A percentile compares a stretch with the other conserved stretches of the same genome.
phyloP scores from a whole-genome alignment of 2,797 vertebrate genomes.

The Chloroceryle inda region DNA sequence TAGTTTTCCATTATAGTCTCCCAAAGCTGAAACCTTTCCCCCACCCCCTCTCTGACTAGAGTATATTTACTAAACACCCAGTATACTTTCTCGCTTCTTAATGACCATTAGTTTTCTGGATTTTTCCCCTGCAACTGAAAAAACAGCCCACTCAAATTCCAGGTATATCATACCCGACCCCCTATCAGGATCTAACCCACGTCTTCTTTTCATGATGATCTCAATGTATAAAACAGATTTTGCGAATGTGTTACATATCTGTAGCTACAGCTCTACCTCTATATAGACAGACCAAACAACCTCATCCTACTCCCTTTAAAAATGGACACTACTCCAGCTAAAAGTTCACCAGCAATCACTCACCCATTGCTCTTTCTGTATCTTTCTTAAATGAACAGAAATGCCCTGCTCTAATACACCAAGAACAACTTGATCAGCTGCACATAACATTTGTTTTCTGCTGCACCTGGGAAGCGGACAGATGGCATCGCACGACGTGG shows the following conservation, averaged over 20 bases:
- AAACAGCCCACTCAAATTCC: neutral
- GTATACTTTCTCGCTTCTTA: neutral
- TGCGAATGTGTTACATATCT: accelerated
- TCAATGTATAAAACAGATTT: neutral
- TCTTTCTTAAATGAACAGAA: neutral
- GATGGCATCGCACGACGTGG: neutral
- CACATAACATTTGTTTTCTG: accelerated
- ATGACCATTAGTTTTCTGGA: neutral
- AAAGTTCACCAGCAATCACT: neutral
- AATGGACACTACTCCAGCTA: neutral
- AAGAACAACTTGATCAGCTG: neutral
- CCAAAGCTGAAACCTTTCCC: neutral
- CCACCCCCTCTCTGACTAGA: neutral
- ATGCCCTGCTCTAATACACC: neutral
- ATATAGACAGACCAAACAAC: accelerated
- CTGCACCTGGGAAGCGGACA: neutral
- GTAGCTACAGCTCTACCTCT: neutral
- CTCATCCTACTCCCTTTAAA: neutral
- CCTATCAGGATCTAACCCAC: neutral
- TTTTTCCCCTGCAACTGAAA: accelerated
- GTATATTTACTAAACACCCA: neutral
- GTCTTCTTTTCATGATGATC: neutral
- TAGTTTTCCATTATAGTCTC: neutral
- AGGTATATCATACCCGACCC: neutral
- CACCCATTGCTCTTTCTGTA: neutral